A percentile compares a stretch with the other conserved stretches of the same genome.
These are phyloP conservation scores for Pampusana beccarii DNA, from an alignment of 2,113 vertebrate genomes.

Conservation along the genomic window DNA sequence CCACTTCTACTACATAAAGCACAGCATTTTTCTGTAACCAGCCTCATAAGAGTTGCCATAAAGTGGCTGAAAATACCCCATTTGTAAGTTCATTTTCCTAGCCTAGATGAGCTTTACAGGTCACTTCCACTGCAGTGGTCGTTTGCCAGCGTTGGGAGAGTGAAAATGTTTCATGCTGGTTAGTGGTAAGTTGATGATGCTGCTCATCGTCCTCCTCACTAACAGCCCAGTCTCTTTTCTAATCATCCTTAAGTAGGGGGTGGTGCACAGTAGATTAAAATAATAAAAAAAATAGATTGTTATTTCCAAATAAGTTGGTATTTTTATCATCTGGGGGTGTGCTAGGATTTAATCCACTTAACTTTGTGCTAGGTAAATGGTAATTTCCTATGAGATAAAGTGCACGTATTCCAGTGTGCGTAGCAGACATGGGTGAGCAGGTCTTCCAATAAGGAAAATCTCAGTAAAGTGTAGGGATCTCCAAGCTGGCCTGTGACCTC, in stretches of 20 bases:
- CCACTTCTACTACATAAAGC: background rate
- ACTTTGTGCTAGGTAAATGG: background rate
- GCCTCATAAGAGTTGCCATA: background rate
- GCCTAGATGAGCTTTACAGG: background rate
- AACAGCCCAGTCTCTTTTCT: background rate
- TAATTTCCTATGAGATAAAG: background rate
- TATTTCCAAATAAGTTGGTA: background rate
- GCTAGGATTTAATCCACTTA: background rate
- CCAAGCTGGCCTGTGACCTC: background rate
- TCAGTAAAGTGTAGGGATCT: background rate
- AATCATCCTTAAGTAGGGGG: background rate
- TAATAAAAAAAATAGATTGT: rapidly evolving
- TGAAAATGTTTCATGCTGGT: background rate
- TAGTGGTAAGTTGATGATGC: background rate
- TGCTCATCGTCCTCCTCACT: background rate
- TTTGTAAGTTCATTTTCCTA: background rate
- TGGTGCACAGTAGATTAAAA: background rate
- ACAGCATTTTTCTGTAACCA: background rate
- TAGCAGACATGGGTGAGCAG: background rate
- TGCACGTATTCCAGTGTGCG: background rate
- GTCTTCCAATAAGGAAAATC: background rate
- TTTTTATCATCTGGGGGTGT: background rate
- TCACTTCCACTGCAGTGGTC: background rate
- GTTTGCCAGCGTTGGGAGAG: background rate
- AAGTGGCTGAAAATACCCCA: background rate